Evolutionary conservation across 2,797 vertebrate genomes (phyloP).

Genomic region (Dicrostonyx torquatus): DNA sequence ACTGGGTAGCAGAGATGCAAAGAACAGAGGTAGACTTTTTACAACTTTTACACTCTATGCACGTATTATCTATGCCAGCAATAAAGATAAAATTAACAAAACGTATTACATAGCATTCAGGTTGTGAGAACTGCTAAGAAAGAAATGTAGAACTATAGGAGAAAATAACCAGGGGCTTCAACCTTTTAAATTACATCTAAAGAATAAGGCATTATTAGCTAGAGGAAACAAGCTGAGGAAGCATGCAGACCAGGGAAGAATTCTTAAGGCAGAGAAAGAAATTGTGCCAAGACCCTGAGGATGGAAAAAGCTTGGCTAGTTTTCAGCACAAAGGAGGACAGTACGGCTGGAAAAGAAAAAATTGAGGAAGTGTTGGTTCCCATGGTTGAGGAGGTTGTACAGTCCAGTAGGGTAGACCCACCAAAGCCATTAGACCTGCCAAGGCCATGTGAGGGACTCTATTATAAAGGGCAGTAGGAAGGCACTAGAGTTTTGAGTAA

Average conservation of each 20-base stretch:
- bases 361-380: not conserved
- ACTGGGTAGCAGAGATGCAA: not conserved
- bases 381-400: not conserved
- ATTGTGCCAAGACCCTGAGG: slow-evolving; percentile 47
- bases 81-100: slow-evolving; percentile 50
- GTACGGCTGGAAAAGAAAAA: slow-evolving; percentile 5
- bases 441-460: not conserved
- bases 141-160: slow-evolving; percentile 22
- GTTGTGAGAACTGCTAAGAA: slow-evolving; percentile 53
- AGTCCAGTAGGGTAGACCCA: not conserved
- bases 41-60: slow-evolving; percentile 31
- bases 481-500: slow-evolving; percentile 52
- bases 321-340: slow-evolving; percentile 12
- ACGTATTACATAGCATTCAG: not conserved
- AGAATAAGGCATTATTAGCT: slow-evolving; percentile 39
- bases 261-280: slow-evolving; percentile 63
- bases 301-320: slow-evolving; percentile 32
- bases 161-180: not conserved
- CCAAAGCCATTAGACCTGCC: not conserved
- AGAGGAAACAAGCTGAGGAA: not conserved
- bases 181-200: slow-evolving; percentile 24
- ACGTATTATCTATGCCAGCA: slow-evolving; percentile 12
- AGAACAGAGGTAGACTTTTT: slow-evolving; percentile 31
- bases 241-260: not conserved
- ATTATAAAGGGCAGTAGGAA: slow-evolving; percentile 26